These are phyloP conservation scores for Xanthia togata DNA, from an alignment of 2,888 invertebrate genomes.

Conservation along the genomic window DNA sequence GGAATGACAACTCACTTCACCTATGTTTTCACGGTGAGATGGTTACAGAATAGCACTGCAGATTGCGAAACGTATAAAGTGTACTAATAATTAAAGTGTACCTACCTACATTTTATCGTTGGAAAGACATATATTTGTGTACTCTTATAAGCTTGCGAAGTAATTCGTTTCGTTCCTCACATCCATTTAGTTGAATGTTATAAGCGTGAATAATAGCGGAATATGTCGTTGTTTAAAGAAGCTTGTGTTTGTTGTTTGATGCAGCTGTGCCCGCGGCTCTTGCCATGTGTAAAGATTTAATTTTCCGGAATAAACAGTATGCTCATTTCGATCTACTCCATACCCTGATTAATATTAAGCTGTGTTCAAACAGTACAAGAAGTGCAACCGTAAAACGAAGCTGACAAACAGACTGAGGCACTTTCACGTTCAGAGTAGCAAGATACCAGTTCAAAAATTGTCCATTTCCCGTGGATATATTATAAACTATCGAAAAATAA, in stretches of 20 bases:
- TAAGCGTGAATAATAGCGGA: slow-evolving; percentile 38
- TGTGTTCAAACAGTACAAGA: not conserved
- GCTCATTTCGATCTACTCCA: not conserved
- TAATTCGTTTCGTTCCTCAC: not conserved
- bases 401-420: not conserved
- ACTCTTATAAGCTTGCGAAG: not conserved
- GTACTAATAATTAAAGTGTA: not conserved
- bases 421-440: no score
- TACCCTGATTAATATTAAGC: not conserved
- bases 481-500: no score
- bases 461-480: no score
- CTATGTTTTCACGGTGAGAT: no score
- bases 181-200: not conserved
- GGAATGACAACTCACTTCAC: no score
- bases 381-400: no score
- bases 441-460: no score
- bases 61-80: no score
- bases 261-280: slow-evolving; percentile 10
- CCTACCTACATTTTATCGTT: not conserved
- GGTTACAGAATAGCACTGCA: no score
- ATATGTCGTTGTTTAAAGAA: slow-evolving; percentile 17
- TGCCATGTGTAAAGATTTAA: not conserved
- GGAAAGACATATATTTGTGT: not conserved
- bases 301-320: not conserved
- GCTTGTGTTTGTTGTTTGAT: not conserved